Evolutionary conservation across 2,797 vertebrate genomes (phyloP).

Genomic region (Apogon talboti): DNA sequence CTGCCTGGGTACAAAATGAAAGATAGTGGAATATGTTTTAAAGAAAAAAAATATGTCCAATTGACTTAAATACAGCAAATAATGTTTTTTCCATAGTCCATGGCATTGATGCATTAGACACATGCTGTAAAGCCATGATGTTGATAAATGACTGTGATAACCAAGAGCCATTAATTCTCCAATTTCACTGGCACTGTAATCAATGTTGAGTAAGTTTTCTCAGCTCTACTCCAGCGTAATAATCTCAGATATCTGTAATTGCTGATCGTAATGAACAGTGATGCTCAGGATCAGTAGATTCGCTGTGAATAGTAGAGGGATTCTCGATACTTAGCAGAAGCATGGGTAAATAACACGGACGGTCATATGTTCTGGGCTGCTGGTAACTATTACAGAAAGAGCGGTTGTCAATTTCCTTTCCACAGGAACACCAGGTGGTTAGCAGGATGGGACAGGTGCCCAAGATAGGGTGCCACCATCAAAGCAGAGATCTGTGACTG

Average conservation of each 20-base stretch:
- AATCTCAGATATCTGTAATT: conserved; percentile 64
- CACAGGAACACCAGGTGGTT: conserved; percentile 54
- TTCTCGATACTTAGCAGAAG: conserved; percentile 39
- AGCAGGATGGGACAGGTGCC: conserved; percentile 58
- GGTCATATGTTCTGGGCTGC: conserved; percentile 2
- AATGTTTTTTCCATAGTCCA: conserved; percentile 14
- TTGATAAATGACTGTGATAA: conserved; percentile 60
- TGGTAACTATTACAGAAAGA: background rate
- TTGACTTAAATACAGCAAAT: conserved; percentile 15
- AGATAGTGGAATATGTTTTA: conserved; percentile 20
- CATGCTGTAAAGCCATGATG: conserved; percentile 21
- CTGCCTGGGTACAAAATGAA: conserved; percentile 30
- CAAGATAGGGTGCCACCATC: conserved; percentile 57
- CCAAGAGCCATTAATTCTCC: conserved; percentile 50
- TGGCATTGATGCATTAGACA: conserved; percentile 7
- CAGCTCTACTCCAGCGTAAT: conserved; percentile 32
- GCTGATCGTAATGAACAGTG: conserved; percentile 71
- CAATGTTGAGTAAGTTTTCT: conserved; percentile 48
- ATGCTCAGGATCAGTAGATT: conserved; percentile 58
- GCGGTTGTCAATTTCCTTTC: conserved; percentile 25
- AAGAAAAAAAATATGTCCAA: conserved; percentile 17
- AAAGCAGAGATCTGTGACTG: conserved; percentile 68
- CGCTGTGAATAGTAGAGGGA: conserved; percentile 19
- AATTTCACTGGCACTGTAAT: conserved; percentile 52
- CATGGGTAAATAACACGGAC: conserved; percentile 41